A percentile compares a stretch with the other conserved stretches of the same genome.
Evolutionary conservation across 2,113 vertebrate genomes (phyloP).

Genomic region (Neogobius melanostomus): DNA sequence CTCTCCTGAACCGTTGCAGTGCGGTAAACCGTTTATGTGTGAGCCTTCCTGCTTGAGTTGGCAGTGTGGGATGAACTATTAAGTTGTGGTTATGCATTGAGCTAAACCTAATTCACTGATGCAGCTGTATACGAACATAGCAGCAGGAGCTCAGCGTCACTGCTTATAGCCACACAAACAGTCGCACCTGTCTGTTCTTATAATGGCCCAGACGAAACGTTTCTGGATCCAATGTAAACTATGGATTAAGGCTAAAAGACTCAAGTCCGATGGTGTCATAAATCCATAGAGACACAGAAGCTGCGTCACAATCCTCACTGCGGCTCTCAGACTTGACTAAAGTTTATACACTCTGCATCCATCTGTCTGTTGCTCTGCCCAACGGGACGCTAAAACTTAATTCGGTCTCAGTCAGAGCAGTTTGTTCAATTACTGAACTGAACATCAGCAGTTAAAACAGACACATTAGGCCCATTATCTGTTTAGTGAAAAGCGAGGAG

Average conservation of each 20-base stretch:
- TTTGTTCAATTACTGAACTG: too few relatives aligned
- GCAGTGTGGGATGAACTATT: slow-evolving; percentile 14
- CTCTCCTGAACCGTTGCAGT: background rate
- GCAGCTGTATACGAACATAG: slow-evolving; percentile 3
- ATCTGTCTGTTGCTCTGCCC: background rate
- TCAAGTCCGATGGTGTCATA: background rate
- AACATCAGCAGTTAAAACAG: too few relatives aligned
- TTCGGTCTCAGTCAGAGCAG: too few relatives aligned
- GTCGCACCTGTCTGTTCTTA: background rate
- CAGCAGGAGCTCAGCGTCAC: slow-evolving; percentile 8
- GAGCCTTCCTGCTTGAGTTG: slow-evolving; percentile 20
- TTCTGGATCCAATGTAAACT: slow-evolving; percentile 1
- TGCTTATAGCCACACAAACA: slow-evolving; percentile 7
- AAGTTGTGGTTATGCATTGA: slow-evolving; percentile 9
- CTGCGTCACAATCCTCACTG: background rate
- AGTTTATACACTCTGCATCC: too few relatives aligned
- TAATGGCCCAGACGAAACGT: background rate
- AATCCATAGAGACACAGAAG: background rate
- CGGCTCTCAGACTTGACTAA: background rate
- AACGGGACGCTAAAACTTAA: too few relatives aligned
- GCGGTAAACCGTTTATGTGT: slow-evolving; percentile 10
- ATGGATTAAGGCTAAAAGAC: background rate
- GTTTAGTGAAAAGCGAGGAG: too few relatives aligned
- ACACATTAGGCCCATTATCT: too few relatives aligned
- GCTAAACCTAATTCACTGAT: slow-evolving; percentile 7